A percentile compares a stretch with the other conserved stretches of the same genome.
phyloP scores from a whole-genome alignment of 2,888 invertebrate genomes.

The Meiosimyza platycephala region DNA sequence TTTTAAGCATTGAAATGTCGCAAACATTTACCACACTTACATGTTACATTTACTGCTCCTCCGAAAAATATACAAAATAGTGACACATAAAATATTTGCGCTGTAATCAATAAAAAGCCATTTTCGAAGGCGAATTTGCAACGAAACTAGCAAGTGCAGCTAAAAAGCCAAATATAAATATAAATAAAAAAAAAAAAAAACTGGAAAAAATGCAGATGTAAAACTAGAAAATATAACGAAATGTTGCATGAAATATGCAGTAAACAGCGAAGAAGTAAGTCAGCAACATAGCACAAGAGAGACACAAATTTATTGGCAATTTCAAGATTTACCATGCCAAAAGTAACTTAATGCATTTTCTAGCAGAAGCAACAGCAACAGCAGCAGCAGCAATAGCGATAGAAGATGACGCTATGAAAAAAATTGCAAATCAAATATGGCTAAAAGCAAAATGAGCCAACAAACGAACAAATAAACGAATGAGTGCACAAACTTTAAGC shows the following conservation, averaged over 20 bases:
- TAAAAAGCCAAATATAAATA: neutral
- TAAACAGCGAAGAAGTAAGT: neutral
- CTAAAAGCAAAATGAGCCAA: conserved; percentile 22
- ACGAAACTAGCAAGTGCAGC: neutral
- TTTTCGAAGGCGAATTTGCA: neutral
- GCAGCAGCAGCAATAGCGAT: neutral
- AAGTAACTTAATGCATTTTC: neutral
- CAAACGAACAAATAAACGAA: neutral
- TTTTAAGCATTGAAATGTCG: neutral
- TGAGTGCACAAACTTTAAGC: too few relatives aligned
- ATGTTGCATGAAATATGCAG: conserved; percentile 28
- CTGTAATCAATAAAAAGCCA: conserved; percentile 13
- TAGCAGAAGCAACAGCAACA: neutral
- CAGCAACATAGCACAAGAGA: conserved; percentile 5
- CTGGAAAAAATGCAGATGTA: conserved; percentile 9
- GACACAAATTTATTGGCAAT: conserved; percentile 32
- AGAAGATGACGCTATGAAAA: neutral
- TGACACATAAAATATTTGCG: conserved; percentile 22
- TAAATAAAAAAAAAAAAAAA: neutral
- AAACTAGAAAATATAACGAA: conserved; percentile 17
- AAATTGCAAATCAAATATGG: conserved; percentile 30
- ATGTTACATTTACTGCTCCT: too few relatives aligned
- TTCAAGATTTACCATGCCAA: conserved; percentile 16
- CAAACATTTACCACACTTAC: conserved; percentile 1
- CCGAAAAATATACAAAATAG: neutral